Percentiles rank a stretch among this genome's conserved stretches.
phyloP scores from a whole-genome alignment of 1,140 invertebrate genomes.

The Dryas iulia region DNA sequence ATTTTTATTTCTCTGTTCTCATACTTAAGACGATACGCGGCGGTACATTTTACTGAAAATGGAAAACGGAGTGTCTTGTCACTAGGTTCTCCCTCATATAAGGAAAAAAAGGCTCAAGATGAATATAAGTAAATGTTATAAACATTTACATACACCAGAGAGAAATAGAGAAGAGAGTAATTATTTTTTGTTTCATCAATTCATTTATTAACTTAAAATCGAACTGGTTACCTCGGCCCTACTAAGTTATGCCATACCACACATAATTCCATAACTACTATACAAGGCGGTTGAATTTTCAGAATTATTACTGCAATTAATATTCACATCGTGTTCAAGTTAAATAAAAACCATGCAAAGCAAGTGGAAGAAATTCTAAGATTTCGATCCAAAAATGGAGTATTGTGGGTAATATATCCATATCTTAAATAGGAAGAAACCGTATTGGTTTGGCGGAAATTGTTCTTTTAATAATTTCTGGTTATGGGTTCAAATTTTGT shows the following conservation, averaged over 20 bases:
- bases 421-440: not conserved
- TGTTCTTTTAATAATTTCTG: not conserved
- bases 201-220: too few species aligned
- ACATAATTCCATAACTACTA: not conserved
- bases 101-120: too few species aligned
- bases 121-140: too few species aligned
- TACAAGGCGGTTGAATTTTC: not conserved
- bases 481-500: too few species aligned
- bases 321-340: not conserved
- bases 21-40: too few species aligned
- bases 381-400: not conserved
- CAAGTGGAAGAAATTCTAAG: not conserved
- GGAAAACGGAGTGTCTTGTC: too few species aligned
- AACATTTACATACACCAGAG: too few species aligned
- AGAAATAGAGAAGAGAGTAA: too few species aligned
- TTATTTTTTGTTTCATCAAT: too few species aligned
- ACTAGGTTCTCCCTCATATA: too few species aligned
- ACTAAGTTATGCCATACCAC: not conserved
- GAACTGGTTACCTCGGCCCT: not conserved
- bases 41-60: too few species aligned
- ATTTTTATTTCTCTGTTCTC: too few species aligned
- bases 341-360: not conserved
- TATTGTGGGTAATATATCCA: not conserved
- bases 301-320: not conserved
- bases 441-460: not conserved